Evolutionary conservation across 2,113 vertebrate species (phyloP), one percentile per base, ranked within the genome.

Genomic region (Spea multiplicata): DNA sequence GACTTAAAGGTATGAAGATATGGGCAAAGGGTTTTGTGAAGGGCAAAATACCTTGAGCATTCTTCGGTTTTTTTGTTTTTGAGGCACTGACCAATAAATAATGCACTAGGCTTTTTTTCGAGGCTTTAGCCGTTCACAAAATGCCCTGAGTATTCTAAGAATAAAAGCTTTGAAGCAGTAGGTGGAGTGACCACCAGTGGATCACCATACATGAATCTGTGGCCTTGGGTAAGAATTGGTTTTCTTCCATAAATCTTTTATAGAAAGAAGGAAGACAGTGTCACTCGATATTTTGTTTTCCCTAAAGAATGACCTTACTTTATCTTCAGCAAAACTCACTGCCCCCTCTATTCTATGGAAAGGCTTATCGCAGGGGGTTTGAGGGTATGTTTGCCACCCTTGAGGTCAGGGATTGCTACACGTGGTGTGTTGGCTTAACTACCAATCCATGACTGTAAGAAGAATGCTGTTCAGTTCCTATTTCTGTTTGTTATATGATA

Each of bases 61-160:
- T 30, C 30, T 30, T 30, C 30, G 30, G n/a, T 30, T 30, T 10
- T 13, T 59, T 59, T 59, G 4, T 59, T 80, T 74, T 7, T 65
- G 59, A 79, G 82, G 81, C 79, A 74, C 71, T 82, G 86, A 69
- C 12, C 75, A 53, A 80, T 86, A 86, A 87, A 83, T 86, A 84
- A 81, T 84, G 82, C 62, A 88, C 83, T 69, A 6, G 8, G 44
- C 82, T 81, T 71, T 84, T 82, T 82, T 79, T 86, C 73, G 66
- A 53, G 30, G 82, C 65, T 62, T 82, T 17, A 30, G 30, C 30
- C 30, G 30, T n/a, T 72, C 81, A 79, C 3, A 0, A 44, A 74
- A 69, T 84, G 80, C 50, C 46, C 64, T 0, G 0, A 80, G 52
- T 71, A 73, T 86, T 82, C 0, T n/a, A 82, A 80, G 77, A 66